Evolutionary conservation across 2,113 vertebrate species (phyloP).

Genomic region (Muntiacus reevesi): DNA sequence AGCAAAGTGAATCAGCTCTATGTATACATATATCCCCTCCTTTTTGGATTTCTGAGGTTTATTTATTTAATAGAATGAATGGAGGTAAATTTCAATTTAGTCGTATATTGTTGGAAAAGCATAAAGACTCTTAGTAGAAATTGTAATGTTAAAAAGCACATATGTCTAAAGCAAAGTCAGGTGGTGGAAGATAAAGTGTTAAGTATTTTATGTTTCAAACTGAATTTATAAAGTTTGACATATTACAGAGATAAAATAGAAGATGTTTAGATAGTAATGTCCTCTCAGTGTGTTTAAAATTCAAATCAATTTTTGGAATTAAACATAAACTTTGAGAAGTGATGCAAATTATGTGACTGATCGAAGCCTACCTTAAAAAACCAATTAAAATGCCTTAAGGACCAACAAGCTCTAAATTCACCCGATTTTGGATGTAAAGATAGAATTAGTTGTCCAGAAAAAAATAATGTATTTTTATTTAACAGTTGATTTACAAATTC

Average conservation of each 20-base stretch:
- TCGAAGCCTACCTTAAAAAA: not conserved
- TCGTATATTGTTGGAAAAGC: not conserved
- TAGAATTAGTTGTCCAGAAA: not conserved
- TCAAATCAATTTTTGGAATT: not conserved
- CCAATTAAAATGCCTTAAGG: not conserved
- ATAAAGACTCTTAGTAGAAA: not conserved
- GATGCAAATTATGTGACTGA: not conserved
- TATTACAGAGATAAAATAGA: not conserved
- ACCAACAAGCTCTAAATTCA: not conserved
- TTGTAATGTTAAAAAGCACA: not conserved
- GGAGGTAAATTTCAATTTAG: conserved; percentile 8
- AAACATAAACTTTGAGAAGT: not conserved
- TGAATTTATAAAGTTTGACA: not conserved
- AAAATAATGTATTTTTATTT: not conserved
- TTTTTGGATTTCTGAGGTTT: not conserved
- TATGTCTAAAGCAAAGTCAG: not conserved
- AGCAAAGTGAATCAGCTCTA: not conserved
- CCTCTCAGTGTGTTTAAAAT: not conserved
- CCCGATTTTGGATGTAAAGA: not conserved
- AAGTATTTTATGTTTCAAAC: not conserved
- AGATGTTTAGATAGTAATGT: not conserved
- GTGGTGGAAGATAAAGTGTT: not conserved
- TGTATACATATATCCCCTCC: not conserved
- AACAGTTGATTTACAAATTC: not conserved
- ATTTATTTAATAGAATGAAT: not conserved